Percentiles rank a stretch among this genome's conserved stretches.
These are phyloP conservation scores for Scaptomyza montana DNA, from an alignment of 1,140 invertebrate genomes.

Conservation along the genomic window DNA sequence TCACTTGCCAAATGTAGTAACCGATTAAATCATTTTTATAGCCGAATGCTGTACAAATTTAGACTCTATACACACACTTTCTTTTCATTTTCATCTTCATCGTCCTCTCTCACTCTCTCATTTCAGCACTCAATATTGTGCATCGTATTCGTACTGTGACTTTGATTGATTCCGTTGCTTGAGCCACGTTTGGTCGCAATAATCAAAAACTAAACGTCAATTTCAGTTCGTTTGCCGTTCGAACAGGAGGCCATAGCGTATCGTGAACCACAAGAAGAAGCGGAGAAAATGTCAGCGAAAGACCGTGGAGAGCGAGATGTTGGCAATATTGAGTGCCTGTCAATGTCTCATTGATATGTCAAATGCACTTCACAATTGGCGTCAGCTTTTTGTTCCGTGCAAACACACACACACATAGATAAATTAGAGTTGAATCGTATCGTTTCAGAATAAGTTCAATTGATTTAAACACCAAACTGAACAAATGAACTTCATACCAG, in stretches of 20 bases:
- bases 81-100: not conserved
- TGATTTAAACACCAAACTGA: too few relatives aligned
- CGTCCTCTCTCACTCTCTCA: not conserved
- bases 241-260: constrained; percentile 3
- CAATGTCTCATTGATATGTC: constrained; percentile 67
- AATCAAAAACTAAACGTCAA: constrained; percentile 71
- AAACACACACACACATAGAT: not conserved
- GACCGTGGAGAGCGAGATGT: not conserved
- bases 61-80: not conserved
- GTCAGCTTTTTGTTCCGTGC: not conserved
- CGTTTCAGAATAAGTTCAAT: too few relatives aligned
- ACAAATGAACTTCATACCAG: too few relatives aligned
- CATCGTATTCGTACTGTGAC: constrained; percentile 25
- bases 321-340: not conserved
- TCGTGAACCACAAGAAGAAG: constrained; percentile 3
- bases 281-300: not conserved
- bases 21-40: constrained; percentile 80
- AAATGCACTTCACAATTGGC: constrained; percentile 69
- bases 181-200: constrained; percentile 37
- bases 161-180: constrained; percentile 64
- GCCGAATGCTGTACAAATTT: constrained; percentile 71
- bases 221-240: constrained; percentile 47
- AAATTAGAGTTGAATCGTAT: not conserved
- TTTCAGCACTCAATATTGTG: not conserved
- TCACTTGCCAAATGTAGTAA: constrained; percentile 40